These are phyloP conservation scores for Gasterosteus aculeatus DNA, from an alignment of 2,113 vertebrate genomes.

Conservation along the genomic window DNA sequence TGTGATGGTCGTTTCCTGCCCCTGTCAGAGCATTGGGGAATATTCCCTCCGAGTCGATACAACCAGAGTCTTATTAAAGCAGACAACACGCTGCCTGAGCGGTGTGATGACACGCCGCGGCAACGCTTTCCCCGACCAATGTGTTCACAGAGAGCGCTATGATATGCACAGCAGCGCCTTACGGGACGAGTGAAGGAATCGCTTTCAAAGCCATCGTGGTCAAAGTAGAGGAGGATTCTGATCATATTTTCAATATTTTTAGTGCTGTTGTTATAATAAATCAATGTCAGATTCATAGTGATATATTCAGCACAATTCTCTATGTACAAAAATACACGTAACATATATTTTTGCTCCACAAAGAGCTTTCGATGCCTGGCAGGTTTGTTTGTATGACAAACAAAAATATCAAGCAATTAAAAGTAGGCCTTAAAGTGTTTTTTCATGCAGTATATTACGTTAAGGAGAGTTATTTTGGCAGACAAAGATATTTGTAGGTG, in stretches of 20 bases:
- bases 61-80: slow-evolving; percentile 58
- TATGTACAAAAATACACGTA: neutral
- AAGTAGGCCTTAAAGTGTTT: neutral
- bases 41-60: slow-evolving; percentile 47
- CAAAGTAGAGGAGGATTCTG: neutral
- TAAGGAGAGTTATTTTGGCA: neutral
- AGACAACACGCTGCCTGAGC: slow-evolving; percentile 47
- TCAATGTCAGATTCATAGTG: neutral
- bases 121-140: slow-evolving; percentile 35
- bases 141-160: slow-evolving; percentile 4
- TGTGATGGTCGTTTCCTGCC: slow-evolving; percentile 58
- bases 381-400: neutral
- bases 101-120: slow-evolving; percentile 39
- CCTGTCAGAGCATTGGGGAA: slow-evolving; percentile 50
- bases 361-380: neutral
- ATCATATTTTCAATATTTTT: neutral
- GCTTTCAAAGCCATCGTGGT: neutral
- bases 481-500: neutral
- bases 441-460: neutral
- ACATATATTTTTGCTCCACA: neutral
- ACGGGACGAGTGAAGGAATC: neutral
- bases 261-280: neutral
- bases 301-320: neutral
- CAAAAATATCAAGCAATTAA: neutral
- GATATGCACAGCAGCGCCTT: neutral